Conservation (phyloP, 1,140 invertebrate species). For the Drosophila tropicalis region DNA sequence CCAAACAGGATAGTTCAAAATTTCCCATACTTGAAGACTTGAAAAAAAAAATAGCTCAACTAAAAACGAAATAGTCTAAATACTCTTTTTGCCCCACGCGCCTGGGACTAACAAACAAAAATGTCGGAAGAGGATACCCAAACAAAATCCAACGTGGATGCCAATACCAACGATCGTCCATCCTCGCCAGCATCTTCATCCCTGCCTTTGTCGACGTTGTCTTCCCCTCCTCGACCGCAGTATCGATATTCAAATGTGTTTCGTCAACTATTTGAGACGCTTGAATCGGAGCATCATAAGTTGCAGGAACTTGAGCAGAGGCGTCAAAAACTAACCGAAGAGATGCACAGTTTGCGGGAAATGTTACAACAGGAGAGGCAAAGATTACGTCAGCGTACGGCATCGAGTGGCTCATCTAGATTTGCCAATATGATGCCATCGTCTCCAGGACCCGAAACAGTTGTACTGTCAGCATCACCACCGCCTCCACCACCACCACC, state of each 20-base stretch:
- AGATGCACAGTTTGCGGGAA: conserved; percentile 29
- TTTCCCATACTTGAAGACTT: neutral
- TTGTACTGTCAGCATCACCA: neutral
- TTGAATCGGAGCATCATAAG: conserved; percentile 48
- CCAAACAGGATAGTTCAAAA: neutral
- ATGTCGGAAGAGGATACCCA: neutral
- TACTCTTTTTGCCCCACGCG: neutral
- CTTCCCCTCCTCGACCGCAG: neutral
- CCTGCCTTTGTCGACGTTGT: too few species aligned
- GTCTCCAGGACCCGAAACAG: neutral
- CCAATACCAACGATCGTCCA: too few species aligned
- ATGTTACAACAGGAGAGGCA: conserved; percentile 34
- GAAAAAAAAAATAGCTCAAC: neutral
- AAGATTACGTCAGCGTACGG: neutral
- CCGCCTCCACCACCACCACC: neutral
- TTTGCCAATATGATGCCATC: too few species aligned
- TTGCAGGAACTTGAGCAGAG: conserved; percentile 35
- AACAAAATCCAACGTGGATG: neutral
- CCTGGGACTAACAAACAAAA: neutral
- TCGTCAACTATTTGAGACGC: conserved; percentile 26
- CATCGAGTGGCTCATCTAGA: neutral
- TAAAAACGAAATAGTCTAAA: conserved; percentile 3
- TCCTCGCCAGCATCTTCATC: too few species aligned
- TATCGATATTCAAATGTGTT: conserved; percentile 14
- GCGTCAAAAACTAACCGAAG: conserved; percentile 28